Percentiles rank a stretch among this genome's conserved stretches.
These are phyloP conservation scores for Diadophis punctatus DNA, from an alignment of 2,113 vertebrate genomes.

Conservation along the genomic window DNA sequence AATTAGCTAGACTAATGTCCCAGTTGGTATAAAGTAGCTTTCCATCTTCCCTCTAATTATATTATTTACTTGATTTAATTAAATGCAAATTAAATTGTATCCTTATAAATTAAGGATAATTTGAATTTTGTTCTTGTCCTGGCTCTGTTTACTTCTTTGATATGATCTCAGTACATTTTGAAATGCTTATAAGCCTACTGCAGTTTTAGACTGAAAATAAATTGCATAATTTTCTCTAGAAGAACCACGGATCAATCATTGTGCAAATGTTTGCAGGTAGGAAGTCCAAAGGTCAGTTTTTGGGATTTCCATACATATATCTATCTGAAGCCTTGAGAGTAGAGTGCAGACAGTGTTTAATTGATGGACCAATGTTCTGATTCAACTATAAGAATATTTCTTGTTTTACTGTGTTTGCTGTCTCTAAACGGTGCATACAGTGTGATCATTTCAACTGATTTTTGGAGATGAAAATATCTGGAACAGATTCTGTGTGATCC, in stretches of 20 bases:
- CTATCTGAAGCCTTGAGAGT: neutral
- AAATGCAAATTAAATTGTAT: neutral
- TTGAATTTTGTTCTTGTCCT: neutral
- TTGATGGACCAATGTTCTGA: neutral
- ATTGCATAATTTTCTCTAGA: neutral
- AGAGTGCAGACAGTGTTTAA: neutral
- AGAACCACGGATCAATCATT: neutral
- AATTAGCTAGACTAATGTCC: neutral
- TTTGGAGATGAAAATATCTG: neutral
- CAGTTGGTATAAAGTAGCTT: neutral
- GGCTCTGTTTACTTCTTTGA: neutral
- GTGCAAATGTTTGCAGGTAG: neutral
- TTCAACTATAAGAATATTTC: neutral
- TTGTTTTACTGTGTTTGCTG: neutral
- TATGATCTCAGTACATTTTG: neutral
- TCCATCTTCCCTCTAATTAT: neutral
- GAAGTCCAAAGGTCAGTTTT: neutral
- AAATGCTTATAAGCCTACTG: neutral
- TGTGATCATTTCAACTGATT: neutral
- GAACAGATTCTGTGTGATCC: neutral
- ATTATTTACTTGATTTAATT: neutral
- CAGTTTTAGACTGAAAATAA: neutral
- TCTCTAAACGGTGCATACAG: neutral
- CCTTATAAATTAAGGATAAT: neutral
- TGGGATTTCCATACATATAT: neutral